Evolutionary conservation across 2,797 vertebrate species (phyloP).

Genomic region (Propithecus deckenii): DNA sequence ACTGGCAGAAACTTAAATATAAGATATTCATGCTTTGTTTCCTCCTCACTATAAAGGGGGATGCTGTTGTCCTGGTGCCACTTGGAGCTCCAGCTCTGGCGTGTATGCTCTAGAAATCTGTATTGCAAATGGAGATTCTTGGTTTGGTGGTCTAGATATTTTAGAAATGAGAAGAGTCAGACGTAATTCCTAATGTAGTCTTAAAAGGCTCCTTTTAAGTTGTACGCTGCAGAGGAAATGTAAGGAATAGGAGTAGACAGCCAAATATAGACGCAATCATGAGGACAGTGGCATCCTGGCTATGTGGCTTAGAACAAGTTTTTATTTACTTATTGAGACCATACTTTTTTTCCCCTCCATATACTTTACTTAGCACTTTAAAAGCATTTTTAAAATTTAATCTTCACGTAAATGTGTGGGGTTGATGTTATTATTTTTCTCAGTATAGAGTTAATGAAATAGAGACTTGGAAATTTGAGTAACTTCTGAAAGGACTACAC

Average conservation of each 20-base stretch:
- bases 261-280: neutral
- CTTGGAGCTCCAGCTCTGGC: neutral
- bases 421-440: neutral
- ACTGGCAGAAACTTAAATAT: constrained; percentile 69
- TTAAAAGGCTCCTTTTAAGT: neutral
- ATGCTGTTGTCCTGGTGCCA: constrained; percentile 32
- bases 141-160: neutral
- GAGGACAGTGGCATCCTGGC: neutral
- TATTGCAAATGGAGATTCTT: neutral
- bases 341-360: neutral
- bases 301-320: neutral
- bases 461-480: neutral
- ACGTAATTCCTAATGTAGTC: neutral
- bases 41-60: constrained; percentile 51
- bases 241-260: neutral
- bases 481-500: neutral
- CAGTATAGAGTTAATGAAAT: neutral
- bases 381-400: neutral
- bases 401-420: neutral
- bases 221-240: neutral
- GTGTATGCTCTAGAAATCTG: neutral
- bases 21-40: constrained; percentile 79
- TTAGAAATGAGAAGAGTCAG: neutral
- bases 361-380: neutral
- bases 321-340: neutral